phyloP scores from a whole-genome alignment of 2,888 invertebrate genomes.

The Zygogramma bicolorata region DNA sequence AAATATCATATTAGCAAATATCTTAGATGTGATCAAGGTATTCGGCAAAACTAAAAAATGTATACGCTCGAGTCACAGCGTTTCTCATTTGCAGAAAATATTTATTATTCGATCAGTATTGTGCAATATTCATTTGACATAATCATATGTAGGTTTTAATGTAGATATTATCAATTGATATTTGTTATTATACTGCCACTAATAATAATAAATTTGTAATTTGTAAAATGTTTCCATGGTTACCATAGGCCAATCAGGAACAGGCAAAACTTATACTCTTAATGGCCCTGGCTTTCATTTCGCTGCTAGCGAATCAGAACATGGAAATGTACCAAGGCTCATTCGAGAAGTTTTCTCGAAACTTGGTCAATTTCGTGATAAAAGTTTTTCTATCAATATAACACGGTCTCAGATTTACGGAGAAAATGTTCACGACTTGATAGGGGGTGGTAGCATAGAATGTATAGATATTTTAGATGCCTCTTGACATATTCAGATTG shows the following conservation, averaged over 20 bases:
- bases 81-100: too few species aligned
- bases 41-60: too few species aligned
- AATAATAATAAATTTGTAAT: too few species aligned
- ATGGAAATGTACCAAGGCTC: slow-evolving; percentile 79
- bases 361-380: slow-evolving; percentile 74
- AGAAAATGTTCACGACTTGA: slow-evolving; percentile 73
- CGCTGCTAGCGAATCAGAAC: slow-evolving; percentile 75
- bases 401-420: slow-evolving; percentile 81
- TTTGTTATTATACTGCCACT: too few species aligned
- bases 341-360: slow-evolving; percentile 79
- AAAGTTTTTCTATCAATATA: slow-evolving; percentile 76
- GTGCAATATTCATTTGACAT: too few species aligned
- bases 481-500: slow-evolving; percentile 78
- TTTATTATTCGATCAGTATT: too few species aligned
- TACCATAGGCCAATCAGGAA: slow-evolving; percentile 74
- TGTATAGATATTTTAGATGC: slow-evolving; percentile 75
- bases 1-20: too few species aligned
- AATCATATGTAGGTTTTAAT: too few species aligned
- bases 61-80: too few species aligned
- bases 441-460: slow-evolving; percentile 71
- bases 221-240: slow-evolving; percentile 82
- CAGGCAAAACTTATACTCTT: slow-evolving; percentile 81
- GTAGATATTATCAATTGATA: too few species aligned
- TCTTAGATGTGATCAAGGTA: too few species aligned
- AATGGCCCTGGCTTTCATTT: slow-evolving; percentile 77